phyloP scores from a whole-genome alignment of 1,140 invertebrate species.

The Oppia nitens region DNA sequence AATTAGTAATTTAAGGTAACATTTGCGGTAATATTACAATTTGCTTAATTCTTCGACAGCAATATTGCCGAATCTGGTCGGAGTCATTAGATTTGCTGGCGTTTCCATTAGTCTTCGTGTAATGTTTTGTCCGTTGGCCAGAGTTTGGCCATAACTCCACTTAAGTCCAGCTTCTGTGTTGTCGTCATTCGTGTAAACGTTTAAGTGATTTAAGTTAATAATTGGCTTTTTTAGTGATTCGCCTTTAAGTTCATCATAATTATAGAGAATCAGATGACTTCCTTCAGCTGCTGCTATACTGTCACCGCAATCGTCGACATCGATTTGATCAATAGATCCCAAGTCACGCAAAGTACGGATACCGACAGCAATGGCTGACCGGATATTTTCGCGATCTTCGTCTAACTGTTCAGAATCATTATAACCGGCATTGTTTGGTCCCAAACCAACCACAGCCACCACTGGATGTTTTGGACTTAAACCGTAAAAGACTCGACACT shows the following conservation, averaged over 20 bases:
- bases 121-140: slow-evolving; percentile 67
- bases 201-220: slow-evolving; percentile 34
- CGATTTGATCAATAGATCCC: slow-evolving; percentile 31
- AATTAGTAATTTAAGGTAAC: neutral
- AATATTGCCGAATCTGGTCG: slow-evolving; percentile 54
- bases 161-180: slow-evolving; percentile 26
- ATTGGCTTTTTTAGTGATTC: slow-evolving; percentile 37
- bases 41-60: slow-evolving; percentile 18
- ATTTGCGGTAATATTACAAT: slow-evolving; percentile 2
- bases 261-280: slow-evolving; percentile 40
- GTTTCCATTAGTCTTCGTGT: slow-evolving; percentile 57
- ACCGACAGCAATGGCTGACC: slow-evolving; percentile 42
- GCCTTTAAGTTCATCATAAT: slow-evolving; percentile 49
- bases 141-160: slow-evolving; percentile 52
- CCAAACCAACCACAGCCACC: slow-evolving; percentile 52
- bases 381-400: slow-evolving; percentile 47
- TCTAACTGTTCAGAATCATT: slow-evolving; percentile 47
- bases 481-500: slow-evolving; percentile 11
- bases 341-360: slow-evolving; percentile 9
- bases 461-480: slow-evolving; percentile 34
- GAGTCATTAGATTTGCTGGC: slow-evolving; percentile 71
- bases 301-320: slow-evolving; percentile 49
- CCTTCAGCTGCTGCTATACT: slow-evolving; percentile 59
- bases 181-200: slow-evolving; percentile 26
- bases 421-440: slow-evolving; percentile 40